These are phyloP conservation scores for Hirundo rustica DNA, from an alignment of 2,797 vertebrate species.

Conservation along the genomic window DNA sequence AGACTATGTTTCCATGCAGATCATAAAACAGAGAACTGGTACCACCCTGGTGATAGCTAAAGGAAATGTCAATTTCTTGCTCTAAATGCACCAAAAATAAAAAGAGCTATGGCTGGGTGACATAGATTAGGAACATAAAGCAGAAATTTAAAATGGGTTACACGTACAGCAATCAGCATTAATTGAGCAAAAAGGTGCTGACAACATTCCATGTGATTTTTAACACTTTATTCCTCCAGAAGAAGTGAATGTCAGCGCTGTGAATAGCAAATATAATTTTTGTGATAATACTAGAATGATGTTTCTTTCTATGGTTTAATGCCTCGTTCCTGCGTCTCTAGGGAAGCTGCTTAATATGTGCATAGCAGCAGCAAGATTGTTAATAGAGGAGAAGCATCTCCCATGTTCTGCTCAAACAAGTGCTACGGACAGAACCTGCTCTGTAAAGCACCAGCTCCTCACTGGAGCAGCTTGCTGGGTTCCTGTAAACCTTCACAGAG, in stretches of 20 bases:
- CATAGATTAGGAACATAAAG: background rate
- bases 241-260: background rate
- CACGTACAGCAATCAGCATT: background rate
- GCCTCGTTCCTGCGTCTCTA: background rate
- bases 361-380: conserved; percentile 34
- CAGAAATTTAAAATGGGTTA: background rate
- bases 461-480: background rate
- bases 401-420: background rate
- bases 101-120: background rate
- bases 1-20: background rate
- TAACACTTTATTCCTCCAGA: background rate
- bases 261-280: background rate
- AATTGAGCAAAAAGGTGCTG: background rate
- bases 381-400: background rate
- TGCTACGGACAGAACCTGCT: background rate
- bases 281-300: background rate
- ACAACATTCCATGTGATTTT: background rate
- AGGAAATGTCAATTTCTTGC: background rate
- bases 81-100: background rate
- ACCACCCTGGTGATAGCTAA: background rate
- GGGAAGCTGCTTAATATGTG: conserved; percentile 12
- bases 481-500: background rate
- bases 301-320: conserved; percentile 15
- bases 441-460: background rate
- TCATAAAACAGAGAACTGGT: background rate